Conservation (phyloP, 2,888 invertebrate genomes). For the Coleophora flavipennella region DNA sequence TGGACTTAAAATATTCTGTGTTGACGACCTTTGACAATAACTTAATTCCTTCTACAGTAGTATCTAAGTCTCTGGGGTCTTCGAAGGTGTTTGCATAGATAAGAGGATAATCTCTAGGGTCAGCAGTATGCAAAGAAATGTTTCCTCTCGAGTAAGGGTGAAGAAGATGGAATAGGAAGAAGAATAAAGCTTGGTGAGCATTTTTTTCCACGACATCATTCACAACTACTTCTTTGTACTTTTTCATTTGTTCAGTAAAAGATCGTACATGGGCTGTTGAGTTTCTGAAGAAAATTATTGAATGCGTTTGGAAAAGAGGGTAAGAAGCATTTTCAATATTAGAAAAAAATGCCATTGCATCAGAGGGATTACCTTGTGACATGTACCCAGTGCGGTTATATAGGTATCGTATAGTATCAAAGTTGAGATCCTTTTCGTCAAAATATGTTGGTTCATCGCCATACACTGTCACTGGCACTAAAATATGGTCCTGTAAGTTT, state of each 20-base stretch:
- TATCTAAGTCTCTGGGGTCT: slow-evolving; percentile 57
- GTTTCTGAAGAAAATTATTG: neutral
- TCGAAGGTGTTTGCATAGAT: slow-evolving; percentile 73
- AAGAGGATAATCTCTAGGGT: slow-evolving; percentile 69
- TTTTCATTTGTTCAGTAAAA: neutral
- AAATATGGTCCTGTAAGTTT: slow-evolving; percentile 69
- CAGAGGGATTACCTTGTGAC: slow-evolving; percentile 60
- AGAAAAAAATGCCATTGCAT: slow-evolving; percentile 35
- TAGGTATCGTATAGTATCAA: slow-evolving; percentile 57
- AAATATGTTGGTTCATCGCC: slow-evolving; percentile 30
- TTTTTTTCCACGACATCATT: neutral
- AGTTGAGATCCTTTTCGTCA: slow-evolving; percentile 22
- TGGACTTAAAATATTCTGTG: slow-evolving; percentile 40
- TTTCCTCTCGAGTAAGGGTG: slow-evolving; percentile 64
- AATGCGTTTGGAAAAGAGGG: slow-evolving; percentile 32
- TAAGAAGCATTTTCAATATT: slow-evolving; percentile 51
- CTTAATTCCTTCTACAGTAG: slow-evolving; percentile 13
- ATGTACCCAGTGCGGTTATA: slow-evolving; percentile 64
- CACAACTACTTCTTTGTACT: neutral
- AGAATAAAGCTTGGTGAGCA: neutral
- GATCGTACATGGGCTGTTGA: neutral
- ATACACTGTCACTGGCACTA: slow-evolving; percentile 42
- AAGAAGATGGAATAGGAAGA: slow-evolving; percentile 18
- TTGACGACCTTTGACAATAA: slow-evolving; percentile 26
- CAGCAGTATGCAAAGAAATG: slow-evolving; percentile 59